These are phyloP conservation scores for Drosophila nr. perissopoda DNA, from an alignment of 2,888 invertebrate species.

Conservation along the genomic window DNA sequence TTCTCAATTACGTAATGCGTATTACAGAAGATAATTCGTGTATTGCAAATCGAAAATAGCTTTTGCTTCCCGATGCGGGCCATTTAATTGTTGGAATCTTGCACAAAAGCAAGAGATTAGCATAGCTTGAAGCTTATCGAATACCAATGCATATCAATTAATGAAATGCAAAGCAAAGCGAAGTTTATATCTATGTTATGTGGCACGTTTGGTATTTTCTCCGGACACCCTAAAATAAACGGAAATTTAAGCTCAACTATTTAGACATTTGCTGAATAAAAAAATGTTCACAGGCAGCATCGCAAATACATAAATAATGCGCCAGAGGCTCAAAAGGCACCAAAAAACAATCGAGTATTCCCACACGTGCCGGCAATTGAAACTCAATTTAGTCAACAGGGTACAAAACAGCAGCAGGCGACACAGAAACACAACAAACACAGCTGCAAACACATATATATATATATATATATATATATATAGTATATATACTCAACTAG, in stretches of 20 bases:
- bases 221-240: conserved; percentile 16
- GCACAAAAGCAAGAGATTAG: not conserved
- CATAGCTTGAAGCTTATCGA: conserved; percentile 28
- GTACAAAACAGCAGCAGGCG: conserved; percentile 32
- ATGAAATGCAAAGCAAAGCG: conserved; percentile 35
- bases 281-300: conserved; percentile 32
- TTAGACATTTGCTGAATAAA: conserved; percentile 45
- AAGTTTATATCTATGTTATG: conserved; percentile 11
- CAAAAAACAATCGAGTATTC: conserved; percentile 67
- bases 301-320: conserved; percentile 67
- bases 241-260: conserved; percentile 54
- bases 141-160: conserved; percentile 52
- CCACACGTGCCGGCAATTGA: conserved; percentile 74
- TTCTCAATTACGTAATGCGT: conserved; percentile 29
- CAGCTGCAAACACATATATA: not conserved
- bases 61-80: conserved; percentile 5
- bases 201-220: not conserved
- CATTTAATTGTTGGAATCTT: conserved; percentile 36
- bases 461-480: conserved; percentile 1
- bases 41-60: conserved; percentile 13
- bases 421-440: conserved; percentile 10
- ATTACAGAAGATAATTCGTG: conserved; percentile 23
- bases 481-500: conserved; percentile 10
- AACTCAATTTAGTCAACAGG: conserved; percentile 76
- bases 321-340: conserved; percentile 36